phyloP scores from a whole-genome alignment of 1,140 invertebrate species.

The Drosophila sucinea region DNA sequence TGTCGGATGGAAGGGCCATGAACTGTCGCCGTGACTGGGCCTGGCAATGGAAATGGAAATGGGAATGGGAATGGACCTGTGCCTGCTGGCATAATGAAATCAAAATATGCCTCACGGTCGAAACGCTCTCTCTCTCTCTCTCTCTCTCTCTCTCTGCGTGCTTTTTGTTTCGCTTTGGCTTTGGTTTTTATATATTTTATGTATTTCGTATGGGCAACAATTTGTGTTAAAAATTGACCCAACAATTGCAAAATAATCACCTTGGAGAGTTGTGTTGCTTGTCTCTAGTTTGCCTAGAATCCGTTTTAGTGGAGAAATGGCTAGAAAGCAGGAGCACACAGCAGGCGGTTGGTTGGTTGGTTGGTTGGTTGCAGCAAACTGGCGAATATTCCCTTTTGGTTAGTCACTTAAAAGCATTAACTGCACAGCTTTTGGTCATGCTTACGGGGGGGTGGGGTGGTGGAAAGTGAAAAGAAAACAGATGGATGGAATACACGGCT shows the following conservation, averaged over 20 bases:
- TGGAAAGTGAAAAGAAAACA: background rate
- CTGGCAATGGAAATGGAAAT: slow-evolving; percentile 18
- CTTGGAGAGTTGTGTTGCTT: slow-evolving; percentile 55
- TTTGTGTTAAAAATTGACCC: slow-evolving; percentile 60
- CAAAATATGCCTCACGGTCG: slow-evolving; percentile 49
- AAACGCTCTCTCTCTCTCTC: background rate
- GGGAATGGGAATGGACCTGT: slow-evolving; percentile 24
- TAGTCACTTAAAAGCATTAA: slow-evolving; percentile 53
- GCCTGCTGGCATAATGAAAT: slow-evolving; percentile 63
- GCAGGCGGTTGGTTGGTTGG: background rate
- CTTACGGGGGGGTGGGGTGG: background rate
- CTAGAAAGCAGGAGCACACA: background rate
- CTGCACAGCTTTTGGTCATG: slow-evolving; percentile 15
- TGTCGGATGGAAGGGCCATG: background rate
- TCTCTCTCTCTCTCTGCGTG: background rate
- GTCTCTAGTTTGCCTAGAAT: slow-evolving; percentile 42
- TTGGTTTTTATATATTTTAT: slow-evolving; percentile 10
- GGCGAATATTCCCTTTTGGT: slow-evolving; percentile 47
- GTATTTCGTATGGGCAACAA: slow-evolving; percentile 31
- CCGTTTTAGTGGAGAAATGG: slow-evolving; percentile 4
- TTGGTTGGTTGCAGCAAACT: background rate
- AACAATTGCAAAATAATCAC: slow-evolving; percentile 75
- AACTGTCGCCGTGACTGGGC: slow-evolving; percentile 22
- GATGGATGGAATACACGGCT: slow-evolving; percentile 1
- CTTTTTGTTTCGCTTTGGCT: slow-evolving; percentile 7